Evolutionary conservation across 2,113 vertebrate species (phyloP), one percentile per base, ranked within the genome.

Genomic region (Mesitornis unicolor): DNA sequence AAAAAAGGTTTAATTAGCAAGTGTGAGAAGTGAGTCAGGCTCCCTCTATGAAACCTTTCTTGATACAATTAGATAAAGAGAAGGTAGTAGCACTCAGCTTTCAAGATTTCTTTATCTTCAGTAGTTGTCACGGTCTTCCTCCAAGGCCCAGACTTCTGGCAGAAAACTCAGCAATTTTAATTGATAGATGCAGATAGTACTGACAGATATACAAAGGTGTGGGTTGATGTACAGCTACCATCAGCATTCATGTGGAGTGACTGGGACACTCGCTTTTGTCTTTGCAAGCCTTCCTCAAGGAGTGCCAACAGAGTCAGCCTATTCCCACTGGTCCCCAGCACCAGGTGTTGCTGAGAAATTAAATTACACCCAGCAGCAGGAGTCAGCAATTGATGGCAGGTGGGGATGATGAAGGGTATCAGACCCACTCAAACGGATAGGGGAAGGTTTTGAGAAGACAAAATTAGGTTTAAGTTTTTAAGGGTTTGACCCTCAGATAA

Each of bases 1-100:
- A 92, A 84, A n/a, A 36, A 60, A 61, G 53, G 36, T 76, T 83
- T 93, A 94, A 94, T 94, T 95, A 93, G 65, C 74, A 94, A 82
- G 57, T 51, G 48, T 67, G 45, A 95, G 63, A 83, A 68, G 19
- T 77, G 74, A 95, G 70, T 90, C 71, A 94, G 77, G 43, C 31
- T 82, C 20, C 69, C 15, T 71, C 48, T 25, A 24, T 80, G 84
- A 91, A 94, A 90, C 18, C 22, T 79, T 78, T 53, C 20, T 31
- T 91, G 89, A 84, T 87, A 76, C 36, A 73, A n/a, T 89, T 69
- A 87, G 77, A 94, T 89, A 85, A 93, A 93, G 43, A 87, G 33
- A 63, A 87, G 35, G 65, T 51, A 84, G 48, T 61, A 95, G 69
- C 21, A 19, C 21, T 78, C 47, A 75, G 28, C 28, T 54, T 87